Evolutionary conservation across 2,888 invertebrate species (phyloP), one percentile per base, ranked within the genome.

Genomic region (Tenthredo notha): DNA sequence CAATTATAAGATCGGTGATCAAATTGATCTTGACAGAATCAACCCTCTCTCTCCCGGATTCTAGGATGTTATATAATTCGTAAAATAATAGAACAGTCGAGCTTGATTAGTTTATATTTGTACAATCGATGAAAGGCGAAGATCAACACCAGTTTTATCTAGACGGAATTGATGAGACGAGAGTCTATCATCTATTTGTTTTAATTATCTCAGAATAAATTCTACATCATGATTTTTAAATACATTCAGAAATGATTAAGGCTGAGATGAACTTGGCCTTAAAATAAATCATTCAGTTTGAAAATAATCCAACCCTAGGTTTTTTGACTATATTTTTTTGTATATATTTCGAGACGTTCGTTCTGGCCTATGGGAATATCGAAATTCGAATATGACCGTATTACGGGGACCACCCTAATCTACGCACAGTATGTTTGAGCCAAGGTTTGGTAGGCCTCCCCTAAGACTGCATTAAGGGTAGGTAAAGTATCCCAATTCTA

Each of bases 401-500:
- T 37, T 37, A 37, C 37, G 37, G 37, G 37, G 37, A 37, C 37
- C 7, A 7, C 37, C 43, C 43, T 43, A 43, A 67, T 67, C 15
- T 67, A 18, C 15, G 25, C 12, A 25, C 61, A 6, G 25, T 33
- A 5, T 33, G 33, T 18, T 33, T 6, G 33, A 67, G 18, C 18
- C 18, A 18, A 67, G 67, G 15, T 1, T 18, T 15, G 67, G 33
- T 67, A 29, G n/a, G 18, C 67, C 33, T 67, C 67, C 67, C 33
- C 77, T 77, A n/a, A 77, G 54, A 77, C 50, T 77, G 77, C 54
- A 77, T 40, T 54, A 18, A 54, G 77, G 77, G 50, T 77, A 40
- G 54, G 33, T 29, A 7, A 54, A 77, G 50, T 50, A 77, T 40
- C 80, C 40, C 37, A 40, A 70, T 85, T 86, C 86, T 86, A 86